A percentile compares a stretch with the other conserved stretches of the same genome.
phyloP scores from a whole-genome alignment of 2,888 invertebrate species.

The Eristalinus aeneus region DNA sequence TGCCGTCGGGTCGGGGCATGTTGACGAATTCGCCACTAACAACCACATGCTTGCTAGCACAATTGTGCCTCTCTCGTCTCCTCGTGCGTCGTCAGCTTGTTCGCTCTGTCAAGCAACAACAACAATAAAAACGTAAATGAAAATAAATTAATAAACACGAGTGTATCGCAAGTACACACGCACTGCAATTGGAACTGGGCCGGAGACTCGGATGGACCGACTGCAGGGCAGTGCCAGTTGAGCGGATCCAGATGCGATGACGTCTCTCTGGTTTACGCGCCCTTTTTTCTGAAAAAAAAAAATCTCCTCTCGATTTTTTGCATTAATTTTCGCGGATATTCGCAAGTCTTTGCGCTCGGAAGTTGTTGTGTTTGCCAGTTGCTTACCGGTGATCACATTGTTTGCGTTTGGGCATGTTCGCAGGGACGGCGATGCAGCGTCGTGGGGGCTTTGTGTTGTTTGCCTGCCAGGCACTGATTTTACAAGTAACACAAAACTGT shows the following conservation, averaged over 20 bases:
- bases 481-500: conserved; percentile 40
- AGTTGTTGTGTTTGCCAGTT: conserved; percentile 38
- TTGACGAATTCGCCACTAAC: conserved; percentile 60
- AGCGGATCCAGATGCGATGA: conserved; percentile 59
- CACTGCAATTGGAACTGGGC: background rate
- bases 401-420: conserved; percentile 48
- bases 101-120: background rate
- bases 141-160: conserved; percentile 67
- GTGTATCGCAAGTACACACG: conserved; percentile 29
- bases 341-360: conserved; percentile 12
- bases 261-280: conserved; percentile 46
- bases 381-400: conserved; percentile 50
- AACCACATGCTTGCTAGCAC: conserved; percentile 26
- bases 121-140: conserved; percentile 58
- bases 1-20: background rate
- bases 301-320: conserved; percentile 8
- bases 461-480: conserved; percentile 48
- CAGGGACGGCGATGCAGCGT: conserved; percentile 4
- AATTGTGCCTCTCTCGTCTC: background rate
- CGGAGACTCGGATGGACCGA: background rate
- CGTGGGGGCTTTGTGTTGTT: background rate
- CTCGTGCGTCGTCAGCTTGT: background rate
- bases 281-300: background rate
- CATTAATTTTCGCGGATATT: conserved; percentile 46
- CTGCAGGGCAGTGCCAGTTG: conserved; percentile 44